A percentile compares a stretch with the other conserved stretches of the same genome.
phyloP scores from a whole-genome alignment of 1,140 invertebrate genomes.

The Calosoma granatense region DNA sequence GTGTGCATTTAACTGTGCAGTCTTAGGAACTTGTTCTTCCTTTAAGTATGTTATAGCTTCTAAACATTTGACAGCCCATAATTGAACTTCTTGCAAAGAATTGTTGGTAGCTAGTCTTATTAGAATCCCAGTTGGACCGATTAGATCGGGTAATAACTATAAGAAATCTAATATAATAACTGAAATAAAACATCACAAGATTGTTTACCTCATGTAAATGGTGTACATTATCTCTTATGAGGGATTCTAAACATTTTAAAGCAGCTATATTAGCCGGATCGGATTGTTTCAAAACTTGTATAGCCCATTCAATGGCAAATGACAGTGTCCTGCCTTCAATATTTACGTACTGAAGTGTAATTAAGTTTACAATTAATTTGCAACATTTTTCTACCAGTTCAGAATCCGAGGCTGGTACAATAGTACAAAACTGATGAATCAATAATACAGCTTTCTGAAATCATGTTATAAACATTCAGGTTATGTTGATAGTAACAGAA shows the following conservation, averaged over 20 bases:
- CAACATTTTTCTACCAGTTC: slow-evolving; percentile 34
- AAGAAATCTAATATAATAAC: slow-evolving; percentile 9
- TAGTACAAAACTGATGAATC: slow-evolving; percentile 34
- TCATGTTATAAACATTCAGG: slow-evolving; percentile 10
- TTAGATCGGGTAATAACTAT: slow-evolving; percentile 12
- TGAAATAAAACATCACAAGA: slow-evolving; percentile 10
- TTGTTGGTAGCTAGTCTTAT: slow-evolving; percentile 9
- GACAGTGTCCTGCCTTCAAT: slow-evolving; percentile 32
- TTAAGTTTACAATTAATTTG: slow-evolving; percentile 34
- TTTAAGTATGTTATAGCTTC: slow-evolving; percentile 16
- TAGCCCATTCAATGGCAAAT: slow-evolving; percentile 32
- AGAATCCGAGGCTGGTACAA: slow-evolving; percentile 32
- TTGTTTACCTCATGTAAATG: slow-evolving; percentile 25
- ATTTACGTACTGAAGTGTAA: slow-evolving; percentile 27
- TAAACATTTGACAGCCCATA: slow-evolving; percentile 22
- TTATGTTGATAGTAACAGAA: too few relatives aligned
- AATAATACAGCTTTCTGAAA: slow-evolving; percentile 33
- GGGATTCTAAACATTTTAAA: slow-evolving; percentile 24
- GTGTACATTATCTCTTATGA: slow-evolving; percentile 23
- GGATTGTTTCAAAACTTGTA: slow-evolving; percentile 28
- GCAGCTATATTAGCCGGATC: slow-evolving; percentile 21
- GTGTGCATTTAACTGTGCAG: background rate
- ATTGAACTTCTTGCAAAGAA: slow-evolving; percentile 13
- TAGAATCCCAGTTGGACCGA: slow-evolving; percentile 12
- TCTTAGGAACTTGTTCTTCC: background rate